These are phyloP conservation scores for Sylvia atricapilla DNA, from an alignment of 2,113 vertebrate genomes.

Conservation along the genomic window DNA sequence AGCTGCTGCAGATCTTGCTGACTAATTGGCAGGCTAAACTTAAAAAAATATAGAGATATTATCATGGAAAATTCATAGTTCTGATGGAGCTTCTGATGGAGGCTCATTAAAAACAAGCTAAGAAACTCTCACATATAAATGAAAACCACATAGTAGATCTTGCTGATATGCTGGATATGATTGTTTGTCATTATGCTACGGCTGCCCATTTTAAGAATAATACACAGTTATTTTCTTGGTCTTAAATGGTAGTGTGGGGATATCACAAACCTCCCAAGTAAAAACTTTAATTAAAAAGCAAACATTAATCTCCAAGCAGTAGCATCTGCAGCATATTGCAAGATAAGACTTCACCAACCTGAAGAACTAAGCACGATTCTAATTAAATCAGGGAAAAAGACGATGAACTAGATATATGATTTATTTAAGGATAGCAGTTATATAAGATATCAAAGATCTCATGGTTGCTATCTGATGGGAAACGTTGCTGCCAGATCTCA, in stretches of 20 bases:
- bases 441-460: conserved; percentile 43
- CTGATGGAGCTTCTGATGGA: not conserved
- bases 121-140: not conserved
- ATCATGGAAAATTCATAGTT: not conserved
- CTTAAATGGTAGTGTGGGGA: conserved; percentile 24
- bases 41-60: not conserved
- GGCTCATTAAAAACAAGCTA: not conserved
- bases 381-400: conserved; percentile 36
- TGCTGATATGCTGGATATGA: not conserved
- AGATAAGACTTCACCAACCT: conserved; percentile 41
- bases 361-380: conserved; percentile 34
- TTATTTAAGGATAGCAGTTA: conserved; percentile 55
- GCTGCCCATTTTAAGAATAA: conserved; percentile 27
- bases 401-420: not conserved
- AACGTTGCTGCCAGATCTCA: conserved; percentile 24
- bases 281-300: conserved; percentile 59
- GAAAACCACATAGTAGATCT: not conserved
- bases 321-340: conserved; percentile 32
- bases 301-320: conserved; percentile 23
- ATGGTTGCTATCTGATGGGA: conserved; percentile 12
- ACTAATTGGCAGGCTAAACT: not conserved
- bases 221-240: not conserved
- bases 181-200: conserved; percentile 10
- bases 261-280: conserved; percentile 15
- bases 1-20: not conserved